Percentiles rank a stretch among this genome's conserved stretches.
These are phyloP conservation scores for Hesperia comma DNA, from an alignment of 2,888 invertebrate species.

Conservation along the genomic window DNA sequence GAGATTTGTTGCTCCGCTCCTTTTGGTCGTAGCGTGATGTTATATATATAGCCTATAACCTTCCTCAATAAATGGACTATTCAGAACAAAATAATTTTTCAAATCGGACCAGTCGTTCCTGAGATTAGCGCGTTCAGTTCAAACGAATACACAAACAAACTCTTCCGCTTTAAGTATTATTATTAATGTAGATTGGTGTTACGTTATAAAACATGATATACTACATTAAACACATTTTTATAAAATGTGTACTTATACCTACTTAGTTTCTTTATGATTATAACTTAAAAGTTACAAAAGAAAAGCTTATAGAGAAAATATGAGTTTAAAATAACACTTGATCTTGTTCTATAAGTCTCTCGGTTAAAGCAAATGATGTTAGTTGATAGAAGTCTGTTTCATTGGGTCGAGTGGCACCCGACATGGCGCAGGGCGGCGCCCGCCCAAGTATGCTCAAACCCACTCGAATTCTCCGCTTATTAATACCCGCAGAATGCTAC, in stretches of 20 bases:
- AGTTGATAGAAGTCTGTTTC: constrained; percentile 49
- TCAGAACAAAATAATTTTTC: too few species aligned
- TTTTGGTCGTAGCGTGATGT: too few species aligned
- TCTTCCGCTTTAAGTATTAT: too few species aligned
- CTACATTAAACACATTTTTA: neutral
- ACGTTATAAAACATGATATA: too few species aligned
- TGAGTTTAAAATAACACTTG: constrained; percentile 5
- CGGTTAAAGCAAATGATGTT: constrained; percentile 28
- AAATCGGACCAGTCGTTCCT: too few species aligned
- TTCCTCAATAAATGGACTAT: too few species aligned
- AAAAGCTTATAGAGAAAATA: neutral
- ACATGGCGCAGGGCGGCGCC: constrained; percentile 55
- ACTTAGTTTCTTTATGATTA: neutral
- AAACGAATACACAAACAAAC: too few species aligned
- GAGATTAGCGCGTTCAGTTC: too few species aligned
- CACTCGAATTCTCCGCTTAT: constrained; percentile 57
- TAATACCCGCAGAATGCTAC: constrained; percentile 33
- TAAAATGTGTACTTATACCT: neutral
- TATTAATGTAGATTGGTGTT: too few species aligned
- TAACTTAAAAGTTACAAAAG: neutral
- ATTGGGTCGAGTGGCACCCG: constrained; percentile 70
- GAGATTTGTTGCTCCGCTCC: too few species aligned
- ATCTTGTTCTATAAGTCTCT: constrained; percentile 19
- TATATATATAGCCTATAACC: too few species aligned
- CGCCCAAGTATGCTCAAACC: constrained; percentile 64